Evolutionary conservation across 2,113 vertebrate genomes (phyloP).

Genomic region (Donacobius atricapilla): DNA sequence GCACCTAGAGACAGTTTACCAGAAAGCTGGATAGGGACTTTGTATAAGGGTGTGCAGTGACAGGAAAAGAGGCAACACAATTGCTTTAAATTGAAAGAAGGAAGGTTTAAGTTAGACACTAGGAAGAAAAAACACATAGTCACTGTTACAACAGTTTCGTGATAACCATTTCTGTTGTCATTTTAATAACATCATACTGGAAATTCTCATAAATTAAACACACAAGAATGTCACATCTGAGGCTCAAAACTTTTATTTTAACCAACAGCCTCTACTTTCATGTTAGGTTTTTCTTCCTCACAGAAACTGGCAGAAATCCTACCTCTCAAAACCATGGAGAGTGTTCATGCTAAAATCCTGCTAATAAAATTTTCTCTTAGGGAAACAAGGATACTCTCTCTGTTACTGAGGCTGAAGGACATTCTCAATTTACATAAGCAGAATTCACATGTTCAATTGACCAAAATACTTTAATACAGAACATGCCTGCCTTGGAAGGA

Average conservation of each 20-base stretch:
- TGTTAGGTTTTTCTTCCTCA: neutral
- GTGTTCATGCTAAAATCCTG: neutral
- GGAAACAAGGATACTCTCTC: neutral
- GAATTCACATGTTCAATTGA: neutral
- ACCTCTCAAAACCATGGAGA: accelerated
- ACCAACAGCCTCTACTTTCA: neutral
- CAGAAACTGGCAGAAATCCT: neutral
- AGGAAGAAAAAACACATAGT: neutral
- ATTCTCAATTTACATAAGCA: neutral
- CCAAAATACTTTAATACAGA: neutral
- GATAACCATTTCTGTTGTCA: neutral
- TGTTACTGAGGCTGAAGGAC: neutral
- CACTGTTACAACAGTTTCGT: neutral
- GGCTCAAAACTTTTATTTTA: neutral
- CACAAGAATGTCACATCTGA: neutral
- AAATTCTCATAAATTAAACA: neutral
- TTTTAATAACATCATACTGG: neutral
- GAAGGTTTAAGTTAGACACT: neutral
- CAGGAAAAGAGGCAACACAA: neutral
- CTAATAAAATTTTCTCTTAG: neutral
- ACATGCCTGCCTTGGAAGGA: neutral
- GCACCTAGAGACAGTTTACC: neutral
- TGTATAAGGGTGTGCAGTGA: accelerated
- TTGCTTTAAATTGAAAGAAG: neutral
- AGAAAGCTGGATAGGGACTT: neutral